These are phyloP conservation scores for Coremacera marginata DNA, from an alignment of 2,888 invertebrate genomes.

Conservation along the genomic window DNA sequence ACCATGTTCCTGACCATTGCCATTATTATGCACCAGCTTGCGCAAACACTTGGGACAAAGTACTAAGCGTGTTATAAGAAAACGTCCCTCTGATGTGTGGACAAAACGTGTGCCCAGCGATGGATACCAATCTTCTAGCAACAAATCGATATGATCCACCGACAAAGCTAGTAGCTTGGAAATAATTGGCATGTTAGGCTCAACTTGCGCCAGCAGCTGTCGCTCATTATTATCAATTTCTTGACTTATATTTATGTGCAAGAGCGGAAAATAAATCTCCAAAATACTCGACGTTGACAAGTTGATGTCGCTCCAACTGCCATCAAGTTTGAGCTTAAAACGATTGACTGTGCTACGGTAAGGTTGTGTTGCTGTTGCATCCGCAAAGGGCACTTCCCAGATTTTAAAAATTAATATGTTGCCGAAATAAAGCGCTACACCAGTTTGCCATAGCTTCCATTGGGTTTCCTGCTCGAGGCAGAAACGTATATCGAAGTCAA, in stretches of 20 bases:
- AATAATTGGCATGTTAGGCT: constrained; percentile 83
- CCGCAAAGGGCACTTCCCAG: constrained; percentile 79
- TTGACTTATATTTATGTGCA: constrained; percentile 70
- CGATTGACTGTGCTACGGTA: constrained; percentile 71
- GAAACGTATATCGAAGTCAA: constrained; percentile 63
- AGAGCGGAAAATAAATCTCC: constrained; percentile 85
- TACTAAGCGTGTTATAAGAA: constrained; percentile 92
- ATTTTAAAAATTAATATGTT: constrained; percentile 85
- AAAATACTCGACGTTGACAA: constrained; percentile 83
- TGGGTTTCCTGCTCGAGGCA: constrained; percentile 72
- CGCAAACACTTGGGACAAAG: constrained; percentile 90
- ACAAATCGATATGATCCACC: constrained; percentile 94
- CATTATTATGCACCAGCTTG: constrained; percentile 58
- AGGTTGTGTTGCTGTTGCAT: constrained; percentile 70
- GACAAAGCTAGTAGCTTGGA: constrained; percentile 87
- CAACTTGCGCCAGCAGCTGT: constrained; percentile 67
- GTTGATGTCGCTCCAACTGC: constrained; percentile 87
- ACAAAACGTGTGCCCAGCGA: constrained; percentile 96
- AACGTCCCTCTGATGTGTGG: constrained; percentile 95
- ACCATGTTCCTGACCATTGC: constrained; percentile 9
- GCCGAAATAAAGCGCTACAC: constrained; percentile 87
- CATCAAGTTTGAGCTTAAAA: constrained; percentile 84
- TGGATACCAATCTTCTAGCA: constrained; percentile 99
- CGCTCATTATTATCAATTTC: constrained; percentile 71
- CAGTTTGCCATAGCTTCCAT: constrained; percentile 96